Evolutionary conservation across 1,140 invertebrate genomes (phyloP).

Genomic region (Thalassaphorura encarpata): DNA sequence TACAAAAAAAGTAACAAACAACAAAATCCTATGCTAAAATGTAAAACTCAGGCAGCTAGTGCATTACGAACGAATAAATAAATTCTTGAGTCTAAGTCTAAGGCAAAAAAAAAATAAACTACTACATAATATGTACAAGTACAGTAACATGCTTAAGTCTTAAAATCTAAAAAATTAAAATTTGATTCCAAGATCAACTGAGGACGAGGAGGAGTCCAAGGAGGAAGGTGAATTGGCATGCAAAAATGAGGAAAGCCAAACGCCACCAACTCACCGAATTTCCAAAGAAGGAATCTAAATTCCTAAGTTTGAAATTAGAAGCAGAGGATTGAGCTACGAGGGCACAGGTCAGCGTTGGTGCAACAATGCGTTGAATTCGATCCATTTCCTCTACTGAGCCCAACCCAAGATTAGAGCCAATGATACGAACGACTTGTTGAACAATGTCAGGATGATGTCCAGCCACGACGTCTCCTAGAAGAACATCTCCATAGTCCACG

Average conservation of each 20-base stretch:
- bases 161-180: neutral
- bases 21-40: too few relatives aligned
- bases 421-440: conserved; percentile 48
- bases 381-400: conserved; percentile 56
- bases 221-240: neutral
- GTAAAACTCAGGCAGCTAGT: too few relatives aligned
- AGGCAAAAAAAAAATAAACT: too few relatives aligned
- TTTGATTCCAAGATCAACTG: neutral
- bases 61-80: too few relatives aligned
- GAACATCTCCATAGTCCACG: conserved; percentile 12
- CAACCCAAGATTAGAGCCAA: conserved; percentile 54
- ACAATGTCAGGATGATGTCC: conserved; percentile 17
- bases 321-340: conserved; percentile 59
- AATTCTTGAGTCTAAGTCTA: too few relatives aligned
- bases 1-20: too few relatives aligned
- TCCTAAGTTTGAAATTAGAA: conserved; percentile 18
- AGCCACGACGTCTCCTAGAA: too few relatives aligned
- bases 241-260: too few relatives aligned
- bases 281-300: conserved; percentile 26
- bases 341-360: conserved; percentile 58
- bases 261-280: conserved; percentile 17
- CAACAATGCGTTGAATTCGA: conserved; percentile 59
- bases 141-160: too few relatives aligned
- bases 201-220: neutral
- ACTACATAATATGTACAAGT: too few relatives aligned